A percentile compares a stretch with the other conserved stretches of the same genome.
Evolutionary conservation across 2,797 vertebrate species (phyloP).

Genomic region (Denticeps clupeoides): DNA sequence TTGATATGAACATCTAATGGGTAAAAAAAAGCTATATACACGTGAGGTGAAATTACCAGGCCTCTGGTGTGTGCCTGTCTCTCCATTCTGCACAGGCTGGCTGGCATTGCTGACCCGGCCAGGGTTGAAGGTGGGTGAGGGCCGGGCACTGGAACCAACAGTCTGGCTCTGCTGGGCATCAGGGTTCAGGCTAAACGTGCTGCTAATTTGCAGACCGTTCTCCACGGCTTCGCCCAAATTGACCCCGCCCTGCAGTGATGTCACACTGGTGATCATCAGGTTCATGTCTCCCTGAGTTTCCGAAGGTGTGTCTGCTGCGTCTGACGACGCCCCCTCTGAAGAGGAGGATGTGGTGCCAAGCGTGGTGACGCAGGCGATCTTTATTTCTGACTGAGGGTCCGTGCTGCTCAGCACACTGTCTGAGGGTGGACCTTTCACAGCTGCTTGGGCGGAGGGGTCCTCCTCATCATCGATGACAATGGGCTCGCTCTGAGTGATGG

Average conservation of each 20-base stretch:
- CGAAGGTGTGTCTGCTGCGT: constrained; percentile 12
- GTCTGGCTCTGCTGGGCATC: constrained; percentile 38
- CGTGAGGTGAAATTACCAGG: too few relatives aligned
- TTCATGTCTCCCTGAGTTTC: constrained; percentile 64
- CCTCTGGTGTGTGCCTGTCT: constrained; percentile 78
- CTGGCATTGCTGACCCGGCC: too few relatives aligned
- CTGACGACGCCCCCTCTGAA: constrained; percentile 24
- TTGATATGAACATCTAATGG: too few relatives aligned
- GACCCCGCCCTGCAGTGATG: constrained; percentile 79
- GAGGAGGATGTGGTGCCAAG: constrained; percentile 62
- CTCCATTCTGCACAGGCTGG: constrained; percentile 69
- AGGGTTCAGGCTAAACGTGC: constrained; percentile 68
- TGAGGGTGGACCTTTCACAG: neutral
- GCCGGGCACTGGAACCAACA: too few relatives aligned
- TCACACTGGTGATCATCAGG: constrained; percentile 96
- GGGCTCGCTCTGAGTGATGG: constrained; percentile 74
- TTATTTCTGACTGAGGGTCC: constrained; percentile 92
- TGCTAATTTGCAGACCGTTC: constrained; percentile 86
- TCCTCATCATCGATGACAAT: constrained; percentile 98
- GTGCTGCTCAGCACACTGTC: constrained; percentile 66
- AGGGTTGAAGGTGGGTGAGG: too few relatives aligned
- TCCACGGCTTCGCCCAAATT: constrained; percentile 56
- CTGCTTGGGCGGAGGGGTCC: constrained; percentile 43
- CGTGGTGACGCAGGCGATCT: constrained; percentile 92
- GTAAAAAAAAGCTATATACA: too few relatives aligned